Base-by-base conservation (phyloP, 1,140 invertebrate species). In the Tribolium castaneum region DNA sequence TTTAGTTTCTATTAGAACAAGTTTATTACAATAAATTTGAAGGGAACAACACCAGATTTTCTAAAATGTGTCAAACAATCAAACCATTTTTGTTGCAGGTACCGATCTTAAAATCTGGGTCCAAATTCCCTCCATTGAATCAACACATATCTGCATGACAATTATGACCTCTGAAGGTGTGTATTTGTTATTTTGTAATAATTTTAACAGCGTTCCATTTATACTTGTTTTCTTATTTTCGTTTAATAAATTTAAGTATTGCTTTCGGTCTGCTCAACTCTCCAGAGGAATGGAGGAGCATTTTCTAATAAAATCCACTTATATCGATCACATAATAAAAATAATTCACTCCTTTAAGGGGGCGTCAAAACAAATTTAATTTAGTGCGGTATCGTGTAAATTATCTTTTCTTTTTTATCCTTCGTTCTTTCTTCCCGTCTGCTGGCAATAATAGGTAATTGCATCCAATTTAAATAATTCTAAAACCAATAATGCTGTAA, bases 311-410 rank as follows among this genome's bases (percentile, higher is more conserved):
- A 66, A 66, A 66, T 14, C 59, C 59, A 10, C 59, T 66, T 66
- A 66, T 66, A 66, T 66, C 59, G 59, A 66, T 66, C 34, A 66
- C 59, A 66, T 30, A 66, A 66, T 66, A 66, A 66, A 66, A 66
- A 66, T 66, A 66, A 66, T 66, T 66, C 12, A 66, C 59, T 66
- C 30, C 30, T 66, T 66, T 35, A 66, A 66, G 12, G 12, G 59
- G 12, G 59, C 59, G 59, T 39, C 59, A 66, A 66, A 66, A 66
- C 59, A 66, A 66, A 66, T 66, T 66, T 66, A 66, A 66, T 66
- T 66, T 35, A 66, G 25, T 66, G n/a, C 30, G n/a, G 59, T 30
- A 66, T 66, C 59, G 4, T 66, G 59, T 66, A 66, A 66, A 66
- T 66, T 66, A 66, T 66, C 59, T 25, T 66, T 35, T 66, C 14